Base-by-base conservation (phyloP, 2,113 vertebrate genomes). In the Trichomycterus rosablanca region DNA sequence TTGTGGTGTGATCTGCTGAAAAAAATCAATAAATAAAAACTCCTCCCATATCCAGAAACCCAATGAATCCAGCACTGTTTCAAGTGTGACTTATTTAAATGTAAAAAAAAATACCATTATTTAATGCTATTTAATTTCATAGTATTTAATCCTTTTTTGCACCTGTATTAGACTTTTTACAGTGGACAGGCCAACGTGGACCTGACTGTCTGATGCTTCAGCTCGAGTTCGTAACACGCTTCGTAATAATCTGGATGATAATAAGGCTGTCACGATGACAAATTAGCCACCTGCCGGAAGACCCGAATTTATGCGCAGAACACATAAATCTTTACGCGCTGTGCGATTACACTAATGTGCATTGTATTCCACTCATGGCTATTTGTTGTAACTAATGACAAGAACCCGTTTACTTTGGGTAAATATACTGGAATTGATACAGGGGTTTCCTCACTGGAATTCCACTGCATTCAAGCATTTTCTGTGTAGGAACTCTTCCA, bases 241-340 rank as follows among this genome's bases (percentile, higher is more conserved):
- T 67, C 45, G 55, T 54, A 49, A 68, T 72, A 72, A 67, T 72
- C 56, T 34, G 26, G 53, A 55, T 63, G 63, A 67, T 72, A 64
- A 72, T 67, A 63, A 62, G 43, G 18, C 59, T 63, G 70, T 63
- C 65, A 59, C 63, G 43, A 64, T 67, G 65, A 72, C 59, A 63
- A 68, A 72, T 43, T 45, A 58, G 61, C 65, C 59, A 67, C 63
- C 69, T 58, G 69, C 40, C 52, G 53, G 40, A 60, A 50, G 39
- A 62, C 58, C 59, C 49, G 55, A 61, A 63, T 63, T 62, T 63
- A 68, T 55, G 59, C 48, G 40, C 66, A 37, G 57, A 72, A 67
- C 49, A 40, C 64, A 67, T 59, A 67, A 67, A 72, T 67, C 70
- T 67, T 61, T 60, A 58, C 7, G 24, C 19, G 49, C 55, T 35